A percentile compares a stretch with the other conserved stretches of the same genome.
These are phyloP conservation scores for Macrobrachium rosenbergii DNA, from an alignment of 1,140 invertebrate species.

Conservation along the genomic window DNA sequence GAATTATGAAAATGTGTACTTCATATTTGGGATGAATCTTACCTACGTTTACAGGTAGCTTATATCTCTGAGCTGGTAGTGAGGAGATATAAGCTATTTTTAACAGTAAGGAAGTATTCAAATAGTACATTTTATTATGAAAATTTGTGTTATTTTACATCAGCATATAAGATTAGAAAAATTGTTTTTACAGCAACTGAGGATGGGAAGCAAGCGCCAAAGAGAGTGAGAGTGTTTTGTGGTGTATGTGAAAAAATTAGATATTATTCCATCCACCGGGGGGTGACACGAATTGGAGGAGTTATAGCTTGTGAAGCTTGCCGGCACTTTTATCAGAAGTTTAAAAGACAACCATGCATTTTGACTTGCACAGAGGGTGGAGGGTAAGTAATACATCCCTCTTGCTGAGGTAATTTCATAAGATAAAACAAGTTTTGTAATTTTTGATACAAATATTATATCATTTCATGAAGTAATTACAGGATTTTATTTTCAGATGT, in stretches of 20 bases:
- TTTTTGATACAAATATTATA: background rate
- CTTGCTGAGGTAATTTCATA: background rate
- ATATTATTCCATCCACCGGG: conserved; percentile 55
- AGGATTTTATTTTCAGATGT: conserved; percentile 29
- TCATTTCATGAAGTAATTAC: background rate
- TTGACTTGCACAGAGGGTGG: conserved; percentile 39
- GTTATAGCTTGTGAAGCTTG: conserved; percentile 51
- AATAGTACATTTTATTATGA: background rate
- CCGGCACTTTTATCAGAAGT: conserved; percentile 54
- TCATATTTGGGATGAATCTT: no score
- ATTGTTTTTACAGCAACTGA: conserved; percentile 31
- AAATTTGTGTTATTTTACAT: background rate
- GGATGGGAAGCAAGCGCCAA: conserved; percentile 44
- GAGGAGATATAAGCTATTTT: no score
- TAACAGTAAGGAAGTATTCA: no score
- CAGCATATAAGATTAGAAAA: background rate
- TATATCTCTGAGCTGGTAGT: no score
- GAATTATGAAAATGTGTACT: no score
- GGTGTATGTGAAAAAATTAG: conserved; percentile 49
- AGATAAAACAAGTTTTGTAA: background rate
- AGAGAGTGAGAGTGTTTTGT: conserved; percentile 47
- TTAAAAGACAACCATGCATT: conserved; percentile 47
- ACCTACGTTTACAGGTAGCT: no score
- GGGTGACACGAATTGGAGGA: conserved; percentile 46
- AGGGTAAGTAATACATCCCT: conserved; percentile 19